These are phyloP conservation scores for Dipodomys stephensi DNA, from an alignment of 2,113 vertebrate species.

Conservation along the genomic window DNA sequence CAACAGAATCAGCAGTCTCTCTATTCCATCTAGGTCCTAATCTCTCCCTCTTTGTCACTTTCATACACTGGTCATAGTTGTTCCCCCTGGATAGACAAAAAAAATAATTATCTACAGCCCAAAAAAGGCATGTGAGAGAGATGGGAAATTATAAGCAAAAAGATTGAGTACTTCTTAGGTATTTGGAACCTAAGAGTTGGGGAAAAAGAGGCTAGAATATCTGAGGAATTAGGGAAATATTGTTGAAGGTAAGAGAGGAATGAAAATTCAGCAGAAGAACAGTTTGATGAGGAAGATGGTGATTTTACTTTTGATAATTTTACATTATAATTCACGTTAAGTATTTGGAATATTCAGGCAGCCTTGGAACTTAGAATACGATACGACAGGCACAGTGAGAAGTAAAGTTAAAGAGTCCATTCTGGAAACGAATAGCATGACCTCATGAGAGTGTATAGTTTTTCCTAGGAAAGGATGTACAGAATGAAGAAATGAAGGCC, in stretches of 20 bases:
- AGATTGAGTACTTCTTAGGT: background rate
- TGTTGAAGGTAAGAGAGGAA: background rate
- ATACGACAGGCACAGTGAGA: background rate
- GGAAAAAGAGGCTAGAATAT: background rate
- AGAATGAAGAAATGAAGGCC: background rate
- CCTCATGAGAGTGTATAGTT: no score
- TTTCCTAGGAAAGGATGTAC: background rate
- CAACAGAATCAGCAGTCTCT: background rate
- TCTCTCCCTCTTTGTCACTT: background rate
- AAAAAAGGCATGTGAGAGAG: background rate
- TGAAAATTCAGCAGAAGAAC: background rate
- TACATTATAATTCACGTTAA: background rate
- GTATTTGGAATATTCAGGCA: background rate
- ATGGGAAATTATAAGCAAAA: background rate
- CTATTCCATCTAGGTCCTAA: background rate
- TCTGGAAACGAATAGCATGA: background rate
- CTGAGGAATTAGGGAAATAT: background rate
- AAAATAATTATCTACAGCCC: background rate
- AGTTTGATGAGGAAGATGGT: background rate
- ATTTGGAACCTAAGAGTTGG: background rate
- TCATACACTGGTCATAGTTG: background rate
- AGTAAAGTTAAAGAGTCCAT: background rate
- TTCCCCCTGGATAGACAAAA: background rate
- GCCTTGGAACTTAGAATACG: background rate
- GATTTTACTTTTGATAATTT: background rate